Base-by-base conservation (phyloP, 2,113 vertebrate species). In the Circaetus gallicus region DNA sequence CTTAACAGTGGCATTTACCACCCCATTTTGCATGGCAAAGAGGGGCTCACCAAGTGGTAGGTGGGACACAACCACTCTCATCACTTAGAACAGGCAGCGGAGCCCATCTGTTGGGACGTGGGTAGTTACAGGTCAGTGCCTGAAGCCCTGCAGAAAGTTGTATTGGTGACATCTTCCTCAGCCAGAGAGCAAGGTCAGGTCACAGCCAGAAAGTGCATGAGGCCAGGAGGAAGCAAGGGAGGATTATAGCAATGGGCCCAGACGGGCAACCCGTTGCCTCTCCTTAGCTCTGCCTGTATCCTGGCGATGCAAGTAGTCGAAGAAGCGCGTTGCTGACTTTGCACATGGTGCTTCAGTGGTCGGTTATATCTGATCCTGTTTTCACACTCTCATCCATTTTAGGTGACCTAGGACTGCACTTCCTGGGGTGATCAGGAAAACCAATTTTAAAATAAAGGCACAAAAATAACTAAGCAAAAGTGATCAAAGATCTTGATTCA, bases 71-170 rank as follows among this genome's bases (percentile, higher is more conserved):
- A 22, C 6, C n/a, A 38, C 6, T 28, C 12, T 45, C 38, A 55
- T 49, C 31, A 32, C 34, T 56, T 79, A 5, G 34, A 71, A 34
- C 3, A 36, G 20, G 4, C 34, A 90, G 9, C 5, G 0, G 21
- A 85, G 11, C 6, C 16, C 0, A 0, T 19, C 19, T 9, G 15
- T 78, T 71, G 36, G 10, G 21, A 34, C 2, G 1, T 4, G 18
- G 4, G 13, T 15, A 19, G 11, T 29, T 28, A 31, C 10, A 77
- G 40, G 47, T 26, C 36, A 34, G 6, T 16, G 5, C 14, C 73
- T 34, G 69, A 81, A 59, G 5, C 36, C 29, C n/a, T 55, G 28
- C 34, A 82, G 58, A 38, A 66, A 29, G 65, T 8, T 36, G 11
- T 18, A 7, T 10, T 45, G 55, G 17, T 56, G 47, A 32, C 32